Base-by-base conservation (phyloP, 2,888 invertebrate genomes). In the Junonia oenone region DNA sequence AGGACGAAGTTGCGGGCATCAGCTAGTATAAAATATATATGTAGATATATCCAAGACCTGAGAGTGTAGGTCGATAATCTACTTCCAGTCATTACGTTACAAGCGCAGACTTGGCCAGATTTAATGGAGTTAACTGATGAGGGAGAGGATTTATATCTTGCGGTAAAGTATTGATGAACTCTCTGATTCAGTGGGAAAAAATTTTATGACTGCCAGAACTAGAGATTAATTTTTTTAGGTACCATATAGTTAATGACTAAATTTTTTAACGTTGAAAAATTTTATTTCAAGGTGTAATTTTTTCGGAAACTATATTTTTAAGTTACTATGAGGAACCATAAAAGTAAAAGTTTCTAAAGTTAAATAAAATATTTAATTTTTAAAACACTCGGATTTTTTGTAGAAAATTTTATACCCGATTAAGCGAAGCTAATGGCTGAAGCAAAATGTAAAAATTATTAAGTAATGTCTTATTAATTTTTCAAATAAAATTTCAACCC, bases 71-170 rank as follows among this genome's bases (percentile, higher is more conserved):
- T 49, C 37, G 38, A 50, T 50, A 50, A 50, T 50, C 38, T 26
- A 40, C 38, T 50, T 49, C 27, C 17, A 11, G n/a, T 50, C 50
- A 38, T 38, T 50, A 50, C 29, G 14, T 50, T 38, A 50, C 26
- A 17, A 38, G 50, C 29, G 19, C 19, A 22, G 19, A 40, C 17
- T 17, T 40, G 40, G 40, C 14, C n/a, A 40, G 27, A 51, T 56
- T 54, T 58, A 43, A 55, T 50, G 45, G 51, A 17, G 47, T 33
- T 35, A 40, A 27, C 48, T 56, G 58, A 61, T 54, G 61, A 56
- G 51, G 31, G 29, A 31, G 37, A 50, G 53, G 53, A 54, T 61
- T 61, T 61, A 58, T 61, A 49, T 50, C 56, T 40, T 13, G 19
- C 19, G 9, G 43, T 54, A 48, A 33, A 37, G 29, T 48, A 54